Conservation (phyloP, 2,113 vertebrate genomes). For the Vicugna pacos region DNA sequence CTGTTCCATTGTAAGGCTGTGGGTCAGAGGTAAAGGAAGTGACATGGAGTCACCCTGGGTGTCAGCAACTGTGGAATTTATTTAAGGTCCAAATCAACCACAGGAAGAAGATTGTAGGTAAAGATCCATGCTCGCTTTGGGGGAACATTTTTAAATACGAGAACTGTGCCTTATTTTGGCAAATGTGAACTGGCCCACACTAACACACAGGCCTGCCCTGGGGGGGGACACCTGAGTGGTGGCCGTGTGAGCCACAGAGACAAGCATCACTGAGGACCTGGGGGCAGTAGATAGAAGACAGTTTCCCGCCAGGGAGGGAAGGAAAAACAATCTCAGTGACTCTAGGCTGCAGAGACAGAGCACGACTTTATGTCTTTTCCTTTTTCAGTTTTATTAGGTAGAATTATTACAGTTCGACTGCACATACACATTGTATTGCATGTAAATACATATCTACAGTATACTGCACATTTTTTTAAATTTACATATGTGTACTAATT, state of each 20-base stretch:
- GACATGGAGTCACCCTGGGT: not conserved
- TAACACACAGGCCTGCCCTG: fast-evolving
- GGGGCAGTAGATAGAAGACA: not conserved
- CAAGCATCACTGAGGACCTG: not conserved
- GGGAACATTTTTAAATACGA: not conserved
- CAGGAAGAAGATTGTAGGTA: not conserved
- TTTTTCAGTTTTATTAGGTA: too few relatives aligned
- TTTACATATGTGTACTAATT: too few relatives aligned
- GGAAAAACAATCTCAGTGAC: not conserved
- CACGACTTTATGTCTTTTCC: not conserved
- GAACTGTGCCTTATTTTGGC: not conserved
- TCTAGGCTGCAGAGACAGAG: not conserved
- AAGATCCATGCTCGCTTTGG: not conserved
- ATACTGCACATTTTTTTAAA: too few relatives aligned
- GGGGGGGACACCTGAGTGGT: too few relatives aligned
- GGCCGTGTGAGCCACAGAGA: fast-evolving
- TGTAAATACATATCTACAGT: too few relatives aligned
- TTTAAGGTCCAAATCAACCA: not conserved
- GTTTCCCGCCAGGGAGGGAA: too few relatives aligned
- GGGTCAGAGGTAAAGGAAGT: not conserved
- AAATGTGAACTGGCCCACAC: too few relatives aligned
- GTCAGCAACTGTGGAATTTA: not conserved
- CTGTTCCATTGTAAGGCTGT: not conserved
- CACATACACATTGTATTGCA: too few relatives aligned
- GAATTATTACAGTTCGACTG: too few relatives aligned